phyloP scores from a whole-genome alignment of 2,797 vertebrate genomes.

The Urophycis tenuis region DNA sequence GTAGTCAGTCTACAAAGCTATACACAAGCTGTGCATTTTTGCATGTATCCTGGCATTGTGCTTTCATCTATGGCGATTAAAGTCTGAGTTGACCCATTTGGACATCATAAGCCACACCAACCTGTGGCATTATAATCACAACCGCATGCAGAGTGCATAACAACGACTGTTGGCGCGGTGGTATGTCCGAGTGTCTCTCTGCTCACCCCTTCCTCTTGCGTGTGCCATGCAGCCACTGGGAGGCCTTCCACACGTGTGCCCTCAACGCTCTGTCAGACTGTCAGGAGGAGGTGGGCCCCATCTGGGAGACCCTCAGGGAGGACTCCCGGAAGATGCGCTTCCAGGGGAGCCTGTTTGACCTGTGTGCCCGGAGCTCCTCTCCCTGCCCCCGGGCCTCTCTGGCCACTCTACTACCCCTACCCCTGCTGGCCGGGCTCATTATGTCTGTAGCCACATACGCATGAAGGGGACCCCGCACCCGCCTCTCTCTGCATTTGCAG shows the following conservation, averaged over 20 bases:
- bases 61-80: not conserved
- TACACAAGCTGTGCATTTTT: slow-evolving; percentile 19
- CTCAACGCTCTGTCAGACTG: slow-evolving; percentile 65
- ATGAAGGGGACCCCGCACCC: slow-evolving; percentile 29
- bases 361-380: slow-evolving; percentile 65
- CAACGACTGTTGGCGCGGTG: not conserved
- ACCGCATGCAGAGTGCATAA: slow-evolving; percentile 23
- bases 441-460: slow-evolving; percentile 34
- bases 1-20: slow-evolving; percentile 46
- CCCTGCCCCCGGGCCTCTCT: slow-evolving; percentile 35
- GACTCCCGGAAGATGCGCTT: slow-evolving; percentile 73
- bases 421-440: slow-evolving; percentile 50
- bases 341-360: slow-evolving; percentile 73
- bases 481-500: not conserved
- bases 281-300: slow-evolving; percentile 67
- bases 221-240: slow-evolving; percentile 71
- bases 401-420: slow-evolving; percentile 34
- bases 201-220: slow-evolving; percentile 15
- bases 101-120: not conserved
- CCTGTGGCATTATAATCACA: not conserved
- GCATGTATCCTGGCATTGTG: not conserved
- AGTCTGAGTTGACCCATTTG: not conserved
- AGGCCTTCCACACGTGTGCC: slow-evolving; percentile 72
- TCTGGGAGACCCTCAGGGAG: slow-evolving; percentile 73
- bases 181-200: not conserved